phyloP scores from a whole-genome alignment of 2,888 invertebrate genomes.

The Rotaria sp. region DNA sequence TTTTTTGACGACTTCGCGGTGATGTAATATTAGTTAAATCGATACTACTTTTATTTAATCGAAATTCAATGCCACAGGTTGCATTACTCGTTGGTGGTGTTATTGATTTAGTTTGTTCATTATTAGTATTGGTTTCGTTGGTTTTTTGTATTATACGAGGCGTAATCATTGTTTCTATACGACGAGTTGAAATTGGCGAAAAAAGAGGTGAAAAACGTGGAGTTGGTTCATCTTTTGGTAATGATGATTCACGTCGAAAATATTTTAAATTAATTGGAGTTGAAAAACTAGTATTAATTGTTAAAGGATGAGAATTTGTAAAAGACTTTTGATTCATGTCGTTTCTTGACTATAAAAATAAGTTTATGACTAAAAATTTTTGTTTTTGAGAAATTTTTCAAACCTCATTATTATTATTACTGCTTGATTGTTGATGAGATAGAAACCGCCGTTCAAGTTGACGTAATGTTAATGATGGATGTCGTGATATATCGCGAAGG shows the following conservation, averaged over 20 bases:
- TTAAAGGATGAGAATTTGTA: not conserved
- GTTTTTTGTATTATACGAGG: not conserved
- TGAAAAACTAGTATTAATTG: not conserved
- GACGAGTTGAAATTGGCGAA: not conserved
- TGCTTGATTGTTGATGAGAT: not conserved
- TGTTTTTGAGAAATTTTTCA: not conserved
- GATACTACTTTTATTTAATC: not conserved
- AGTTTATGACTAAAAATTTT: not conserved
- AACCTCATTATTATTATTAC: not conserved
- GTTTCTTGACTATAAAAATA: not conserved
- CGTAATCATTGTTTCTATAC: not conserved
- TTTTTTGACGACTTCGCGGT: not conserved
- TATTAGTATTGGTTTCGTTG: not conserved
- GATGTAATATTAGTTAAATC: not conserved
- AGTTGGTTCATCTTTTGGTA: not conserved
- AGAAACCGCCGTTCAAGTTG: slow-evolving; percentile 7
- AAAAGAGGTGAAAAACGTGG: not conserved
- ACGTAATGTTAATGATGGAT: not conserved
- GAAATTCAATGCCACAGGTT: not conserved
- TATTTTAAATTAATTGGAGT: not conserved
- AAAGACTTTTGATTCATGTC: not conserved
- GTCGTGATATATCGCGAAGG: not conserved
- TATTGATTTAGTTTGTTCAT: not conserved
- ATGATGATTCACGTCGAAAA: not conserved
- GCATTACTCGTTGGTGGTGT: not conserved